Conservation (phyloP, 2,888 invertebrate species). For the Rhagonycha lutea region DNA sequence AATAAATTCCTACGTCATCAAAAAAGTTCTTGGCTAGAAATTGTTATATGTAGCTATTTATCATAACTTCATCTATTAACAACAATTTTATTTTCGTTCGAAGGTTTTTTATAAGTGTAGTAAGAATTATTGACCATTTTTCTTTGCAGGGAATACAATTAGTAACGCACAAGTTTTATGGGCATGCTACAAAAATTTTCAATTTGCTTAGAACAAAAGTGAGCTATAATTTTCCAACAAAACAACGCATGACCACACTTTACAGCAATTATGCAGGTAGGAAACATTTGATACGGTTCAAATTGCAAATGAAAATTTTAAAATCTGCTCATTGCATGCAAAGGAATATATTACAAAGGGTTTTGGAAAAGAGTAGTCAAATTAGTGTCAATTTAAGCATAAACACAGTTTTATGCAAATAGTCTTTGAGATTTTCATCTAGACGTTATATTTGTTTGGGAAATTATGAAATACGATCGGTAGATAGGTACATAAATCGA, state of each 20-base stretch:
- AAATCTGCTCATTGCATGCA: background rate
- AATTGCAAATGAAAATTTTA: background rate
- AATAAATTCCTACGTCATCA: background rate
- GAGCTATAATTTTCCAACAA: background rate
- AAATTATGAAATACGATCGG: background rate
- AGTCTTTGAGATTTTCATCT: background rate
- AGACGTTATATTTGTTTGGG: too few species aligned
- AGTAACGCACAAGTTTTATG: background rate
- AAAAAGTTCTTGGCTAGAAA: background rate
- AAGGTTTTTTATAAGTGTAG: background rate
- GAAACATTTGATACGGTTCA: background rate
- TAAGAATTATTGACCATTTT: background rate
- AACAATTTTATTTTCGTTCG: background rate
- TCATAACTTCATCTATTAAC: background rate
- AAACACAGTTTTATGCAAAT: too few species aligned
- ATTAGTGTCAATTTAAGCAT: too few species aligned
- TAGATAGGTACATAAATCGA: background rate
- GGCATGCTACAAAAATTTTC: background rate
- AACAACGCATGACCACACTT: background rate
- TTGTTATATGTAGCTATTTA: background rate
- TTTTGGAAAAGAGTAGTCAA: background rate
- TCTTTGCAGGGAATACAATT: background rate
- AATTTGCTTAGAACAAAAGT: background rate
- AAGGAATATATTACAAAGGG: background rate
- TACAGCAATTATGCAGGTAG: background rate